Percentiles rank a stretch among this genome's conserved stretches.
Conservation (phyloP, 2,113 vertebrate genomes). For the Nyctibius bracteatus region DNA sequence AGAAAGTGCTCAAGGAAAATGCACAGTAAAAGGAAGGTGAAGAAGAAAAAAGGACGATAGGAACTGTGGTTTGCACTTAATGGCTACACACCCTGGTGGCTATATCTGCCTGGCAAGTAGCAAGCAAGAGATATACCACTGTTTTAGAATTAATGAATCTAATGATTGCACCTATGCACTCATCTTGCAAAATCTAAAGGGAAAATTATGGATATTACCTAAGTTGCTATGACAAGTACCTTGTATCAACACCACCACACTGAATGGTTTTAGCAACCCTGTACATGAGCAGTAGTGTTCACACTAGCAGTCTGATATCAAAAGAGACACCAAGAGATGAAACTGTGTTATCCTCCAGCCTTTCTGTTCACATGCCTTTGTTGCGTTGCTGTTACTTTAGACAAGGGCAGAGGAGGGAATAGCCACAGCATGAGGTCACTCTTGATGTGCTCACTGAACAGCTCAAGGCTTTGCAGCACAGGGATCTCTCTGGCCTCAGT, state of each 20-base stretch:
- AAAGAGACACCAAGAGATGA: not conserved
- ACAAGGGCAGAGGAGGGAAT: not conserved
- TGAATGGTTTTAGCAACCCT: not conserved
- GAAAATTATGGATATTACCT: not conserved
- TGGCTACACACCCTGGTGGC: not conserved
- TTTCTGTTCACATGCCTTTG: not conserved
- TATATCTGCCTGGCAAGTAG: not conserved
- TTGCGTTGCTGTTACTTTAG: not conserved
- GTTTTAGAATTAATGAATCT: not conserved
- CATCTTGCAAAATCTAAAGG: not conserved
- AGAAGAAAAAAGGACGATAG: not conserved
- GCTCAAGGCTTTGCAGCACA: not conserved
- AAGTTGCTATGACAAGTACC: not conserved
- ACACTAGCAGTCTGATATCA: not conserved
- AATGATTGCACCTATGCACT: not conserved
- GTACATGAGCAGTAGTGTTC: not conserved
- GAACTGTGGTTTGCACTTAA: not conserved
- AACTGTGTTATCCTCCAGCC: not conserved
- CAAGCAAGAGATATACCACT: not conserved
- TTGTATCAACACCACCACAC: not conserved
- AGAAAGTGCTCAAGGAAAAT: slow-evolving; percentile 35
- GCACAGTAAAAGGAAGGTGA: not conserved
- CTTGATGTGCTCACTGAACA: not conserved
- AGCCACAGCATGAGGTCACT: not conserved
- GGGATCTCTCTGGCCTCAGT: not conserved